These are phyloP conservation scores for Zaprionus ornatus DNA, from an alignment of 1,140 invertebrate species.

Conservation along the genomic window DNA sequence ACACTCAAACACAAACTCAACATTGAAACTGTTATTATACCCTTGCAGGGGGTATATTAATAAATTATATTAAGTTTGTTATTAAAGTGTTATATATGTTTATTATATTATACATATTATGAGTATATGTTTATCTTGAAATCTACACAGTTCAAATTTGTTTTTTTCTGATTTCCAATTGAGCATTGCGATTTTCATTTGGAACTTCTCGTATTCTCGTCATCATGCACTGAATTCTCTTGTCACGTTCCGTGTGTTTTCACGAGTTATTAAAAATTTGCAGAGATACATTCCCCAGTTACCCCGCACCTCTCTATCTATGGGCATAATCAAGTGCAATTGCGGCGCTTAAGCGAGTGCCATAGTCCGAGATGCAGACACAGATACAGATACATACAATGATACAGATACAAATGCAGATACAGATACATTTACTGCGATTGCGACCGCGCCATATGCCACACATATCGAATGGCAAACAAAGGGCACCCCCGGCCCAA, in stretches of 20 bases:
- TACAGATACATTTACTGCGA: constrained; percentile 22
- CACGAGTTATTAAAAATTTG: constrained; percentile 74
- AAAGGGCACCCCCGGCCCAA: not conserved
- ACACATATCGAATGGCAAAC: constrained; percentile 45
- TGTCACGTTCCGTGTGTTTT: constrained; percentile 58
- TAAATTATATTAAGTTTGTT: too few relatives aligned
- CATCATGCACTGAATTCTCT: constrained; percentile 25
- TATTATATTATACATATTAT: too few relatives aligned
- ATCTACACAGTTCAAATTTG: too few relatives aligned
- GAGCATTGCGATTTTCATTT: not conserved
- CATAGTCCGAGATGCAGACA: not conserved
- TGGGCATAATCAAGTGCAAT: constrained; percentile 59
- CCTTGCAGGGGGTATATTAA: too few relatives aligned
- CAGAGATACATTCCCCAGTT: not conserved
- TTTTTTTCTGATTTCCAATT: not conserved
- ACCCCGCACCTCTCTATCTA: constrained; percentile 6
- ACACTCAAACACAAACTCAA: too few relatives aligned
- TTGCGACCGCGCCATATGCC: constrained; percentile 45
- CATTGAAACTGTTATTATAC: too few relatives aligned
- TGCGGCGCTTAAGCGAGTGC: constrained; percentile 33
- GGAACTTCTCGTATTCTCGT: not conserved
- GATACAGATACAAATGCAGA: constrained; percentile 18
- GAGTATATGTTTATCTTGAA: too few relatives aligned
- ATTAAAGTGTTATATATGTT: too few relatives aligned
- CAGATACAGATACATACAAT: constrained; percentile 23